Percentiles rank a stretch among this genome's conserved stretches.
Conservation (phyloP, 2,888 invertebrate species). For the Onchidella celtica region DNA sequence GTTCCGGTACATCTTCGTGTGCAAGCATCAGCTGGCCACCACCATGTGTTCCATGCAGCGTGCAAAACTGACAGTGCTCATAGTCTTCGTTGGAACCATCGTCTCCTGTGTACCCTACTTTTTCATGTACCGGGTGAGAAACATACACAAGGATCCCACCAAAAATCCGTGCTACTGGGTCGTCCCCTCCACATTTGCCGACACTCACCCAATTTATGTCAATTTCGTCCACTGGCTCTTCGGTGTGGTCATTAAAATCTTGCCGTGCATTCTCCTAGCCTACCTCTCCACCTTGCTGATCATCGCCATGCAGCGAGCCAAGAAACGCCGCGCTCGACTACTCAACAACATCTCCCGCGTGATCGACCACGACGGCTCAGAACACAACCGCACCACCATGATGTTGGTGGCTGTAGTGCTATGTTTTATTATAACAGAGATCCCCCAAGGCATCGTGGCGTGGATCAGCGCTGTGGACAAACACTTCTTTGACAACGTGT, state of each 20-base stretch:
- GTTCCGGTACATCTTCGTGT: slow-evolving; percentile 88
- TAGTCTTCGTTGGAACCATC: slow-evolving; percentile 71
- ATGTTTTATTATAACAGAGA: slow-evolving; percentile 92
- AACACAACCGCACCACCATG: slow-evolving; percentile 88
- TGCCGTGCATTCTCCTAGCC: slow-evolving; percentile 92
- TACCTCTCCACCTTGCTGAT: slow-evolving; percentile 82
- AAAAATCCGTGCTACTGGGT: slow-evolving; percentile 69
- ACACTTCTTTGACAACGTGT: slow-evolving; percentile 83
- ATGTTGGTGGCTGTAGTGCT: slow-evolving; percentile 93
- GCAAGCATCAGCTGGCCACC: slow-evolving; percentile 76
- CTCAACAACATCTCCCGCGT: slow-evolving; percentile 73
- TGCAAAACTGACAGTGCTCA: slow-evolving; percentile 73
- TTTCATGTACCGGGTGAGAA: slow-evolving; percentile 69
- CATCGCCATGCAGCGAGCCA: slow-evolving; percentile 76
- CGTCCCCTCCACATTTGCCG: slow-evolving; percentile 62
- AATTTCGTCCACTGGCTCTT: slow-evolving; percentile 93
- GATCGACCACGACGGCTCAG: slow-evolving; percentile 74
- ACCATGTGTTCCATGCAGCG: slow-evolving; percentile 75
- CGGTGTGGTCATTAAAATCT: slow-evolving; percentile 94
- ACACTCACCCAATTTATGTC: slow-evolving; percentile 61
- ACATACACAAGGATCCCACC: slow-evolving; percentile 24
- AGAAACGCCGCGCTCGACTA: slow-evolving; percentile 69
- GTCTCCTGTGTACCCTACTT: slow-evolving; percentile 77
- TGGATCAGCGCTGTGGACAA: slow-evolving; percentile 84
- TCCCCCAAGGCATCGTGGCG: slow-evolving; percentile 89